Base-by-base conservation (phyloP, 2,888 invertebrate species). In the Rhodophaea formosa region DNA sequence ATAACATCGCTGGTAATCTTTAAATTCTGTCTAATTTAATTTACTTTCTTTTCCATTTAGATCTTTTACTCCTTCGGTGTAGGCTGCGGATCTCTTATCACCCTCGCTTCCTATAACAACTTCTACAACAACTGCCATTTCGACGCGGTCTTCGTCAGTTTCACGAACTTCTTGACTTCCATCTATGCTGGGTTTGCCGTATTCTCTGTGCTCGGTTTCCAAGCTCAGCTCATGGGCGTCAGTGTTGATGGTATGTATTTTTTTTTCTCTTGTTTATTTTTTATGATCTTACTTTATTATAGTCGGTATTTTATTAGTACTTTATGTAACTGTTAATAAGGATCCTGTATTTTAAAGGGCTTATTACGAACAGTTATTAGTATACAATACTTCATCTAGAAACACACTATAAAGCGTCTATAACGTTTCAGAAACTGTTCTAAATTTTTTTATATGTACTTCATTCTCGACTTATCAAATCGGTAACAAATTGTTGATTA, bases 11-110 rank as follows among this genome's bases (percentile, higher is more conserved):
- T n/a, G n/a, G n/a, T n/a, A n/a, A n/a, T n/a, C n/a, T 12, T 39
- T 39, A 39, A 43, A 29, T n/a, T 43, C 29, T 49, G 2, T 14
- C 42, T 59, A 29, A n/a, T 60, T 62, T 61, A 42, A 57, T 55
- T 8, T 44, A 0, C 42, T 59, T 53, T 59, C 43, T 44, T 10
- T 56, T 15, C 8, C 64, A 62, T 10, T 62, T 71, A 96, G 92
- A 95, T 96, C 67, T 96, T 96, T 82, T 96, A 96, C 84, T 96
- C 96, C 0, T 94, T 96, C 60, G 95, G 96, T 46, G 94, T 96
- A n/a, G 94, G 92, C 0, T 94, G 94, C 67, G 95, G 95, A 0
- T 95, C 96, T 0, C 92, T 96, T 55, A 93, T 96, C 49, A 95
- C 96, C 0, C 88, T 96, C 56, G 94, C 96, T 8, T 96, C 96